phyloP scores from a whole-genome alignment of 2,797 vertebrate genomes.

The Chaetodon trifasciatus region DNA sequence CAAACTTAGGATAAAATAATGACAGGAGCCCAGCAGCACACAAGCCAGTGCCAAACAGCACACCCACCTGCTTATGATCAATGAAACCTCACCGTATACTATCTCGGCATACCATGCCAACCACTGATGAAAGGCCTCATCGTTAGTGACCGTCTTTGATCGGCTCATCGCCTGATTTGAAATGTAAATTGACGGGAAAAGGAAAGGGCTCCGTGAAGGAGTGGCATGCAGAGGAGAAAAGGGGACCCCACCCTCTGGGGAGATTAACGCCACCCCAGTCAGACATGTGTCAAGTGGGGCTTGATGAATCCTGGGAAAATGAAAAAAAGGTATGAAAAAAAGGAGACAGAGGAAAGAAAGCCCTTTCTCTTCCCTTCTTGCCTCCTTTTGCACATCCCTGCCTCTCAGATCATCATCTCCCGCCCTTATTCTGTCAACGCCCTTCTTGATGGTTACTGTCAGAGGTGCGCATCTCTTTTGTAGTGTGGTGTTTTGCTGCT shows the following conservation, averaged over 20 bases:
- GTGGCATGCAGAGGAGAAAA: constrained; percentile 77
- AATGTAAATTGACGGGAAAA: constrained; percentile 85
- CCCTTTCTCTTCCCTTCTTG: constrained; percentile 80
- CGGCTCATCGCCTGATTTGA: constrained; percentile 86
- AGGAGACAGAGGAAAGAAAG: constrained; percentile 75
- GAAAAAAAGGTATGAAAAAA: constrained; percentile 70
- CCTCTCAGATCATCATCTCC: constrained; percentile 88
- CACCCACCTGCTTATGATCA: constrained; percentile 82
- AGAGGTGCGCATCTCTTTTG: constrained; percentile 87
- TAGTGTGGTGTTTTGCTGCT: constrained; percentile 83
- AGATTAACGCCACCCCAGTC: constrained; percentile 83
- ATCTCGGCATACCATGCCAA: constrained; percentile 72
- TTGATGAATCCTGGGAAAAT: constrained; percentile 86
- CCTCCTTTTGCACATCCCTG: constrained; percentile 82
- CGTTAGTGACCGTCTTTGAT: constrained; percentile 86
- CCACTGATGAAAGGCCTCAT: constrained; percentile 83
- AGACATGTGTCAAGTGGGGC: constrained; percentile 87
- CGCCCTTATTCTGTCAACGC: constrained; percentile 90
- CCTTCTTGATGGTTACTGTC: constrained; percentile 88
- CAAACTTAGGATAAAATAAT: constrained; percentile 81
- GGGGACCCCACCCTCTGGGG: constrained; percentile 83
- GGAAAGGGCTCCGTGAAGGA: constrained; percentile 73
- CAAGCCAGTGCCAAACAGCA: constrained; percentile 69
- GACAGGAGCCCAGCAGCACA: constrained; percentile 75
- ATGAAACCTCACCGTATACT: constrained; percentile 74